Conservation (phyloP, 2,888 invertebrate species). For the Deroplatys truncata region DNA sequence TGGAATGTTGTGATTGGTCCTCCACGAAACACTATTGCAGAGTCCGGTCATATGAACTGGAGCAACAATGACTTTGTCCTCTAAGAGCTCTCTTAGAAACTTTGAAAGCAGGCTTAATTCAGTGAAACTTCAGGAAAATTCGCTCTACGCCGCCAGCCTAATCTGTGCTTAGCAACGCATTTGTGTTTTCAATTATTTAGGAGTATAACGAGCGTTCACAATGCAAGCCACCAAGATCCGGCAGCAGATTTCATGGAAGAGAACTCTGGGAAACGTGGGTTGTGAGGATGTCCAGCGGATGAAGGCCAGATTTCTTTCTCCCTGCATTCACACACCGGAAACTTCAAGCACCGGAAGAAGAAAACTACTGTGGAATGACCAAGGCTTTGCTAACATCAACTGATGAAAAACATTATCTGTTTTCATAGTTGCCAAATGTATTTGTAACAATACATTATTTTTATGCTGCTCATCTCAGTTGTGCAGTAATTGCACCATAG, state of each 20-base stretch:
- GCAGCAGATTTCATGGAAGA: neutral
- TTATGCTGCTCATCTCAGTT: too few relatives aligned
- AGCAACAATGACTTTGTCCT: neutral
- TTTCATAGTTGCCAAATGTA: too few relatives aligned
- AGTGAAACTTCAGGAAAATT: neutral
- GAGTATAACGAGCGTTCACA: neutral
- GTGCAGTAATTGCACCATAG: too few relatives aligned
- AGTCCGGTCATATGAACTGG: neutral
- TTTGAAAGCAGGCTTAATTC: neutral
- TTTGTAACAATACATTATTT: too few relatives aligned
- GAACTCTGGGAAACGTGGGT: neutral
- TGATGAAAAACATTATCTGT: too few relatives aligned
- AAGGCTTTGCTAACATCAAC: too few relatives aligned
- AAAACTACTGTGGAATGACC: neutral
- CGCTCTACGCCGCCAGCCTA: neutral
- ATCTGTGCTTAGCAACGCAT: neutral
- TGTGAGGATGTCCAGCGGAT: neutral
- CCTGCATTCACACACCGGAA: neutral
- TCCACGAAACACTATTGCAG: too few relatives aligned
- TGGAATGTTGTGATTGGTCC: too few relatives aligned
- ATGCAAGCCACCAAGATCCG: neutral
- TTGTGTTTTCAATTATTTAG: neutral
- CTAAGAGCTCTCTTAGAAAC: neutral
- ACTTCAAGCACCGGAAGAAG: neutral
- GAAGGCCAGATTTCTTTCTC: neutral